phyloP scores from a whole-genome alignment of 2,797 vertebrate species.

The Anguilla obscura region DNA sequence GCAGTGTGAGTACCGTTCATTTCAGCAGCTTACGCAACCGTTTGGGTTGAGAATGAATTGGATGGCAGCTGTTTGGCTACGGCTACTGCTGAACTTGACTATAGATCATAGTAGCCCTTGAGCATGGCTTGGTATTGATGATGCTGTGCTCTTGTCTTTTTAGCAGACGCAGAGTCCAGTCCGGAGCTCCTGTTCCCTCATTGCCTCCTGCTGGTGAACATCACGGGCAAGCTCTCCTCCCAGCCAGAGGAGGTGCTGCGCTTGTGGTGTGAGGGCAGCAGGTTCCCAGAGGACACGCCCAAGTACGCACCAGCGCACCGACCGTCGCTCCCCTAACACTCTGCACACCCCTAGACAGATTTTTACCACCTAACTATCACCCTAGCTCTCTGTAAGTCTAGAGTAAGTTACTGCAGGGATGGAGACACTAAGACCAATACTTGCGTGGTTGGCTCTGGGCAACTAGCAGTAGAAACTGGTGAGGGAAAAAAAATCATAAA shows the following conservation, averaged over 20 bases:
- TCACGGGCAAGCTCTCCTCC: constrained; percentile 77
- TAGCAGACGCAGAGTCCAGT: constrained; percentile 67
- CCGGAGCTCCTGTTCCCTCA: constrained; percentile 81
- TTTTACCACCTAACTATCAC: too few relatives aligned
- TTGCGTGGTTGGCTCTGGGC: too few relatives aligned
- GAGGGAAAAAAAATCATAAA: too few relatives aligned
- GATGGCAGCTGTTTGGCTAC: not conserved
- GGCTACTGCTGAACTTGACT: not conserved
- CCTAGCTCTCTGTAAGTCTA: too few relatives aligned
- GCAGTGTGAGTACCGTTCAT: constrained; percentile 66
- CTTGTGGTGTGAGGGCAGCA: constrained; percentile 80
- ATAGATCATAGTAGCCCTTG: not conserved
- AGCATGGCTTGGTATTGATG: not conserved
- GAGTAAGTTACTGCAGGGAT: too few relatives aligned
- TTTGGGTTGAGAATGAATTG: not conserved
- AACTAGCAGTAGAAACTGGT: too few relatives aligned
- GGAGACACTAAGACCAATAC: too few relatives aligned
- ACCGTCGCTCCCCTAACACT: too few relatives aligned
- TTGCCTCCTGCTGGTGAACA: constrained; percentile 78
- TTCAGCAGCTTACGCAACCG: not conserved
- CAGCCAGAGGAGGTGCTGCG: constrained; percentile 77
- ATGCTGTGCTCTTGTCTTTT: not conserved
- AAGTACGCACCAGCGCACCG: constrained; percentile 60
- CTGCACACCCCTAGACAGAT: not conserved
- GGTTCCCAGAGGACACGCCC: constrained; percentile 64